Percentiles rank a stretch among this genome's conserved stretches.
Evolutionary conservation across 1,140 invertebrate genomes (phyloP).

Genomic region (Drosophila eugracilis): DNA sequence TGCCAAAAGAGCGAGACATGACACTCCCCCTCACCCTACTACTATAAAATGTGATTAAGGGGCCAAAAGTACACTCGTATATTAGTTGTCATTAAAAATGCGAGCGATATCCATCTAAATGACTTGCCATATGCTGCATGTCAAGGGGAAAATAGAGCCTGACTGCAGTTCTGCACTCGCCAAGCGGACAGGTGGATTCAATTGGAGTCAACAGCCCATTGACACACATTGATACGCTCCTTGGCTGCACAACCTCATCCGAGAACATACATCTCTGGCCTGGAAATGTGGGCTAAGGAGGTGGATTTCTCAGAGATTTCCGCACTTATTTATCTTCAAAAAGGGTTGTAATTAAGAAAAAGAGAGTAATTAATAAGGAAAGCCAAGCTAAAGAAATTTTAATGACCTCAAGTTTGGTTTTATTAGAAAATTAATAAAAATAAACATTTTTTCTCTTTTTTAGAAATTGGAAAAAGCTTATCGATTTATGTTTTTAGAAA

Average conservation of each 20-base stretch:
- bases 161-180: constrained; percentile 8
- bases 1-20: constrained; percentile 44
- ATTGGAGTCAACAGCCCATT: constrained; percentile 71
- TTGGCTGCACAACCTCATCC: constrained; percentile 33
- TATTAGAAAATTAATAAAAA: too few relatives aligned
- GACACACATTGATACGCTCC: constrained; percentile 73
- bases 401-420: too few relatives aligned
- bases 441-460: too few relatives aligned
- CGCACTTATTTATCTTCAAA: too few relatives aligned
- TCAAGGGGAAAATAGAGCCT: constrained; percentile 5
- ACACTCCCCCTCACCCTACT: neutral
- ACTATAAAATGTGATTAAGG: constrained; percentile 51
- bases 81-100: constrained; percentile 78
- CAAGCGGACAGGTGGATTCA: constrained; percentile 33
- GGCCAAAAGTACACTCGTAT: constrained; percentile 55
- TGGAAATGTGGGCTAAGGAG: neutral
- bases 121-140: constrained; percentile 20
- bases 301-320: neutral
- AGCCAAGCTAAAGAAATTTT: too few relatives aligned
- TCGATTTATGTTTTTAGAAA: too few relatives aligned
- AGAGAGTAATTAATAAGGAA: too few relatives aligned
- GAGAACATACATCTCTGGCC: neutral
- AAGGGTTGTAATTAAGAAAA: too few relatives aligned
- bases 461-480: too few relatives aligned
- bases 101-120: constrained; percentile 65